A percentile compares a stretch with the other conserved stretches of the same genome.
Conservation (phyloP, 2,113 vertebrate genomes). For the Phyllostomus hastatus region DNA sequence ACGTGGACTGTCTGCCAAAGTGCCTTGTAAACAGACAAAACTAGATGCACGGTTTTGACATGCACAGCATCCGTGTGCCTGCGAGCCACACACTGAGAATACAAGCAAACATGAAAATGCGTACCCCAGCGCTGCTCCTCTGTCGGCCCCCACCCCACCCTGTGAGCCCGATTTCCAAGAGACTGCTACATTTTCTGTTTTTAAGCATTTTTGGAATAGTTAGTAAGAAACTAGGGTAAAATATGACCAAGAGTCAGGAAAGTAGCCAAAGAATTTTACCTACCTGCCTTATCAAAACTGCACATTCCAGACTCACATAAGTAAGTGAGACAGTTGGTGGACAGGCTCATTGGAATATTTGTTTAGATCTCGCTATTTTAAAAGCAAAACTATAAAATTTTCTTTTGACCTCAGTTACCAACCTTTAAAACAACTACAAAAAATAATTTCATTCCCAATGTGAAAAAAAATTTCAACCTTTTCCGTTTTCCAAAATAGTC, state of each 20-base stretch:
- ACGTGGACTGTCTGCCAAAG: neutral
- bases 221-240: neutral
- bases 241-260: neutral
- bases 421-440: neutral
- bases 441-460: neutral
- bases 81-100: neutral
- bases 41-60: neutral
- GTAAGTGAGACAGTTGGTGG: neutral
- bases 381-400: neutral
- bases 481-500: neutral
- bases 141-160: accelerated
- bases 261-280: neutral
- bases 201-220: constrained; percentile 15
- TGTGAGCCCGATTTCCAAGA: neutral
- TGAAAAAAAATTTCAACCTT: neutral
- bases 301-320: neutral
- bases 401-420: neutral
- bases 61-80: accelerated
- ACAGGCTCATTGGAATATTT: neutral
- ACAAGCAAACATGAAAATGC: neutral
- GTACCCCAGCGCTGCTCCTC: accelerated
- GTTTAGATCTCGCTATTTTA: neutral
- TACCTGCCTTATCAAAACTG: neutral
- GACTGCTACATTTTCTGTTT: neutral
- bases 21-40: neutral